A percentile compares a stretch with the other conserved stretches of the same genome.
Conservation (phyloP, 2,888 invertebrate species). For the Lepidochitona cinerea region DNA sequence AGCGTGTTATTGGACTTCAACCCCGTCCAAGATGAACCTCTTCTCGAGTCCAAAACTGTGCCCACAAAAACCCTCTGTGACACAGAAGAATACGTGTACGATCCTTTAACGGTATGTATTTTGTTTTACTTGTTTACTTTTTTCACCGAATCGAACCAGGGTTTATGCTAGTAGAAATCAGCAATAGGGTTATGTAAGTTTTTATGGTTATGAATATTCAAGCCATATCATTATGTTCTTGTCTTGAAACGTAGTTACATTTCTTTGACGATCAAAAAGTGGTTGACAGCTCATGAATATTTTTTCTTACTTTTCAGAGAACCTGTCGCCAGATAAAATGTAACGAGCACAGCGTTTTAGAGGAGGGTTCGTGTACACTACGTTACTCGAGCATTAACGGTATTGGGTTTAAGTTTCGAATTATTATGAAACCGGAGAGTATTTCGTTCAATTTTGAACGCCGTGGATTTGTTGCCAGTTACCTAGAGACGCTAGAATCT, state of each 20-base stretch:
- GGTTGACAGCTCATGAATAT: background rate
- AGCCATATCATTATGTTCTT: background rate
- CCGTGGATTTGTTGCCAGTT: background rate
- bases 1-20: background rate
- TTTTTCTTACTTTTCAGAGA: background rate
- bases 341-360: background rate
- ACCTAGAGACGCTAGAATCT: no score
- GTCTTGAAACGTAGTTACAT: background rate
- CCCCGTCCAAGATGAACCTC: background rate
- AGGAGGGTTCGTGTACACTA: background rate
- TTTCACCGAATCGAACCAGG: no score
- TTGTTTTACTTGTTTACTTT: background rate
- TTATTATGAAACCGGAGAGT: no score
- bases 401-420: background rate
- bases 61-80: background rate
- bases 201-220: background rate
- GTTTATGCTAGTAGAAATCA: no score
- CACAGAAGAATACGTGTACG: background rate
- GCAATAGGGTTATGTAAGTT: no score
- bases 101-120: background rate
- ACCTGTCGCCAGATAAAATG: background rate
- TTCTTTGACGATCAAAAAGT: no score
- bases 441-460: no score
- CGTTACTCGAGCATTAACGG: background rate
- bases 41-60: background rate